A percentile compares a stretch with the other conserved stretches of the same genome.
Evolutionary conservation across 2,797 vertebrate genomes (phyloP).

Genomic region (Sparidentex hasta): DNA sequence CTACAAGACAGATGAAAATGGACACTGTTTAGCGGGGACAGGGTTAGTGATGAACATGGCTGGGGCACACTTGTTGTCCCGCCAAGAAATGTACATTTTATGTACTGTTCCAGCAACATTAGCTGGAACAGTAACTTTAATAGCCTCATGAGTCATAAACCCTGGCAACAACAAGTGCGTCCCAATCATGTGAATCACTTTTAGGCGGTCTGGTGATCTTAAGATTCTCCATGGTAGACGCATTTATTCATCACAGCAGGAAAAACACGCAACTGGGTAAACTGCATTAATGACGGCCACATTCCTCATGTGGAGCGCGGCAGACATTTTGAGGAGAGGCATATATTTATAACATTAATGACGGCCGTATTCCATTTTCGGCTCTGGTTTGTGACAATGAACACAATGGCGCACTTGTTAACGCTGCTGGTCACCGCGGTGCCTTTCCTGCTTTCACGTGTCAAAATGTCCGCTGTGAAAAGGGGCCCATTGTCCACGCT

Average conservation of each 20-base stretch:
- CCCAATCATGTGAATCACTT: not conserved
- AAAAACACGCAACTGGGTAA: not conserved
- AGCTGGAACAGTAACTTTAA: not conserved
- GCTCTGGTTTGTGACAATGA: too few species aligned
- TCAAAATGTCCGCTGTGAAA: too few species aligned
- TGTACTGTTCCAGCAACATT: not conserved
- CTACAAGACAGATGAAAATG: too few species aligned
- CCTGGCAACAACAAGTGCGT: not conserved
- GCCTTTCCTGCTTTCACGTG: too few species aligned
- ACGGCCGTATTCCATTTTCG: too few species aligned
- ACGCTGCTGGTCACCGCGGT: too few species aligned
- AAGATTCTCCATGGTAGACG: not conserved
- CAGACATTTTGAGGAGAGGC: too few species aligned
- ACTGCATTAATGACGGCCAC: not conserved
- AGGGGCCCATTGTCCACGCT: not conserved
- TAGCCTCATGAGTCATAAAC: not conserved
- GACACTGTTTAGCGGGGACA: too few species aligned
- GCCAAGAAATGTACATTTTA: not conserved
- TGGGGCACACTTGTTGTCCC: not conserved
- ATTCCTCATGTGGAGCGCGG: not conserved
- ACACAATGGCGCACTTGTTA: too few species aligned
- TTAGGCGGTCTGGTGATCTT: not conserved
- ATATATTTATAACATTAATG: too few species aligned
- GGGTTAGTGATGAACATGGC: not conserved
- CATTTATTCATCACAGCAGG: not conserved